Percentiles rank a stretch among this genome's conserved stretches.
Conservation (phyloP, 2,888 invertebrate species). For the Parascotia fuliginaria region DNA sequence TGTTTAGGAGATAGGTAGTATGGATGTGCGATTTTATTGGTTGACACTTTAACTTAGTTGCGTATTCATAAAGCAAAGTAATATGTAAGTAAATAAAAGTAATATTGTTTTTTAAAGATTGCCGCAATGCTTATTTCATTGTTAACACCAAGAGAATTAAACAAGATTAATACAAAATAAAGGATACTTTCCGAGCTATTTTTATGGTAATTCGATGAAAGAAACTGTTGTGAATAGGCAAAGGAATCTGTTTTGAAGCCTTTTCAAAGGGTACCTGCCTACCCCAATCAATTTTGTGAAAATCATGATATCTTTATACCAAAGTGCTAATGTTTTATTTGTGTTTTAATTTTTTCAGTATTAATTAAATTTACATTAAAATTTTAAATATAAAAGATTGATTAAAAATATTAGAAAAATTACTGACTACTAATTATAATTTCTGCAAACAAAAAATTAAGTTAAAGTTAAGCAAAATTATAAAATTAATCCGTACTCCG, state of each 20-base stretch:
- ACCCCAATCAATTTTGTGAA: neutral
- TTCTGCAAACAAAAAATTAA: too few species aligned
- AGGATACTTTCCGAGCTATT: slow-evolving; percentile 1
- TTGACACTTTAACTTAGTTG: neutral
- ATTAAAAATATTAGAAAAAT: too few species aligned
- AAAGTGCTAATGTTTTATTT: neutral
- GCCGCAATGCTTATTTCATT: neutral
- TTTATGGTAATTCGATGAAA: slow-evolving; percentile 4
- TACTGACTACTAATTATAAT: too few species aligned
- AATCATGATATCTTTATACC: neutral
- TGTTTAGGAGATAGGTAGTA: too few species aligned
- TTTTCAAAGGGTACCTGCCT: neutral
- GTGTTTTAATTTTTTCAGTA: too few species aligned
- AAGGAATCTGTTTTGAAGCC: slow-evolving; percentile 3
- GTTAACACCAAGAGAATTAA: neutral
- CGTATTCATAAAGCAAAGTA: too few species aligned
- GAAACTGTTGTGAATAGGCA: slow-evolving; percentile 3
- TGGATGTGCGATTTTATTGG: neutral
- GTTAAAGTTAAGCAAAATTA: too few species aligned
- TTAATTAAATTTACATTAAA: too few species aligned
- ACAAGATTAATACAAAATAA: neutral
- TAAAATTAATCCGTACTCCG: too few species aligned
- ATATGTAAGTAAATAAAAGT: neutral
- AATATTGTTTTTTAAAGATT: neutral
- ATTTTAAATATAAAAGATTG: too few species aligned